These are phyloP conservation scores for Agonopterix heracliana DNA, from an alignment of 2,888 invertebrate genomes.

Conservation along the genomic window DNA sequence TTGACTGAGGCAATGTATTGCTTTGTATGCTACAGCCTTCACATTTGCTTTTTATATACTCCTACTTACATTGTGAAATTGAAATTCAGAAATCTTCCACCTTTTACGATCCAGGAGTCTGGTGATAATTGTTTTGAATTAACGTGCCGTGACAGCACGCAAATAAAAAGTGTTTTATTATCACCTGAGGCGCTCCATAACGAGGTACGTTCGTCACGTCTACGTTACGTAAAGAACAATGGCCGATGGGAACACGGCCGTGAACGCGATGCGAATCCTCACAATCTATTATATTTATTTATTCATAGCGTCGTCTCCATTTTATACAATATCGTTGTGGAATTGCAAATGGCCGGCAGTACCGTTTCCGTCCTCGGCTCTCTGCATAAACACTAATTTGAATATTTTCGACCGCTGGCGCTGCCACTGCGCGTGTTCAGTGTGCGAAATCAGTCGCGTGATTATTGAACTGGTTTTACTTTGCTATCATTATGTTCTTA, in stretches of 20 bases:
- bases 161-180: too few species aligned
- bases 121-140: too few species aligned
- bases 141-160: too few species aligned
- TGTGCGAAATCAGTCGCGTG: constrained; percentile 7
- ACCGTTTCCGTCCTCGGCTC: constrained; percentile 54
- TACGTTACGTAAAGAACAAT: constrained; percentile 69
- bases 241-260: constrained; percentile 63
- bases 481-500: too few species aligned
- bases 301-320: constrained; percentile 53
- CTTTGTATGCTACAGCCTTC: too few species aligned
- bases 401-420: constrained; percentile 42
- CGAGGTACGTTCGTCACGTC: constrained; percentile 32
- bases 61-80: too few species aligned
- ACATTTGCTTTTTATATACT: too few species aligned
- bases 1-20: too few species aligned
- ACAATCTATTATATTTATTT: constrained; percentile 42
- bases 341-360: constrained; percentile 55
- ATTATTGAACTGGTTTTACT: neutral
- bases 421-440: constrained; percentile 6
- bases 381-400: constrained; percentile 52
- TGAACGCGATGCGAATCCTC: constrained; percentile 55
- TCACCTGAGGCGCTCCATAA: constrained; percentile 9
- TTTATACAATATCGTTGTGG: constrained; percentile 54
- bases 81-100: too few species aligned
- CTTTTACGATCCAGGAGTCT: neutral